Percentiles rank a stretch among this genome's conserved stretches.
These are phyloP conservation scores for Tipula vernalis DNA, from an alignment of 2,888 invertebrate genomes.

Conservation along the genomic window DNA sequence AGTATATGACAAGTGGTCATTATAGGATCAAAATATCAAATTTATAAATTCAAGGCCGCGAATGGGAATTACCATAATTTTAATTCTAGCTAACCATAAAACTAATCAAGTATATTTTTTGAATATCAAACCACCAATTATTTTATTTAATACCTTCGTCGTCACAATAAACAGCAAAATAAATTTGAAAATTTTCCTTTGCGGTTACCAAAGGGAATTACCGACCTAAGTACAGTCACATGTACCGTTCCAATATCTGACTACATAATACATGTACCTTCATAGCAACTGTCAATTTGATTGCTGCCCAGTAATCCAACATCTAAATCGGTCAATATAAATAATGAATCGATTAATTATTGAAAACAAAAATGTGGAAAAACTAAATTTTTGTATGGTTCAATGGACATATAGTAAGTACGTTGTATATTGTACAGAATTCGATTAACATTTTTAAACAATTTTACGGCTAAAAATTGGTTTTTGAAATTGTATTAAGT, in stretches of 20 bases:
- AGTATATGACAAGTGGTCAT: neutral
- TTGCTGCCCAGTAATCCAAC: neutral
- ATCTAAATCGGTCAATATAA: neutral
- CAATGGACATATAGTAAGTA: conserved; percentile 7
- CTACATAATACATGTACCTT: too few species aligned
- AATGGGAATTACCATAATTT: neutral
- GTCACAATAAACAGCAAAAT: neutral
- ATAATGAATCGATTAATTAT: neutral
- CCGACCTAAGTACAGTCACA: neutral
- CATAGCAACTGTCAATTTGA: neutral
- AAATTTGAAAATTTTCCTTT: neutral
- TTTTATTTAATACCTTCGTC: neutral
- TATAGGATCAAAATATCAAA: neutral
- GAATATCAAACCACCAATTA: neutral
- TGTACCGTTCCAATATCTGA: too few species aligned
- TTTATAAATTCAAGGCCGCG: neutral
- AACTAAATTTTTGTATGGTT: neutral
- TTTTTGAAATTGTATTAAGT: too few species aligned
- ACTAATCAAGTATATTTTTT: neutral
- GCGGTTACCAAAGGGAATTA: neutral
- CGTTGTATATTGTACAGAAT: too few species aligned
- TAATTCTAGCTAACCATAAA: neutral
- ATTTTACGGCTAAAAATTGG: too few species aligned
- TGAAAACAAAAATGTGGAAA: neutral
- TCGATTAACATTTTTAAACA: too few species aligned